Base-by-base conservation (phyloP, 2,113 vertebrate species). In the Sitta europaea region DNA sequence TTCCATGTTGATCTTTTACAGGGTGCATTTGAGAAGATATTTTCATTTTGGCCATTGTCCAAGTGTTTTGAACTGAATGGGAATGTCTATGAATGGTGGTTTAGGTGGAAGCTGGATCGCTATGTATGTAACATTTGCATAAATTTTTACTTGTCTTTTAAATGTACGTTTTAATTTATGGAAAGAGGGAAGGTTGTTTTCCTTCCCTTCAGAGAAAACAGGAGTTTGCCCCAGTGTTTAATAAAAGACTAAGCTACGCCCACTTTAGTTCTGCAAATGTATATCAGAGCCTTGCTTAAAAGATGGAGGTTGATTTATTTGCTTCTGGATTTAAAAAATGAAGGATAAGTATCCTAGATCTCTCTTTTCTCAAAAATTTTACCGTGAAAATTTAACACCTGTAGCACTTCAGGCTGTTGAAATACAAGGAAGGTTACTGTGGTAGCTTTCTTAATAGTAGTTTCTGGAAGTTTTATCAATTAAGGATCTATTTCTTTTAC, bases 21-120 rank as follows among this genome's bases (percentile, higher is more conserved):
- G 99, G 98, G 97, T 28, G 78, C 98, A n/a, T 99, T 99, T 97
- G 99, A 99, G 98, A 98, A 97, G 45, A 94, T 99, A 73, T 99
- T 99, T 98, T 99, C 99, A 22, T 97, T 99, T 47, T 99, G 99
- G 99, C 99, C 99, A 28, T 76, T 99, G 84, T 99, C 99, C 40
- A 98, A 98, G 59, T 98, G 99, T 55, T 99, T 99, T 96, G 98
- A 99, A 90, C 97, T 99, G 75, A 98, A 99, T 66, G 99, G 99
- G 48, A 99, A 97, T 91, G 97, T 99, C 79, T 99, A 99, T 54
- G 99, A 99, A 91, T 99, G 99, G 99, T 99, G 99, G 99, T 99
- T 99, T 97, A 97, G 99, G 65, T 99, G 99, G 99, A 99, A 99
- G 96, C 92, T 99, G 96, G 99, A 99, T 97, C 98, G 99, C 96